Conservation (phyloP, 1,140 invertebrate genomes). For the Anagrus nilaparvatae region DNA sequence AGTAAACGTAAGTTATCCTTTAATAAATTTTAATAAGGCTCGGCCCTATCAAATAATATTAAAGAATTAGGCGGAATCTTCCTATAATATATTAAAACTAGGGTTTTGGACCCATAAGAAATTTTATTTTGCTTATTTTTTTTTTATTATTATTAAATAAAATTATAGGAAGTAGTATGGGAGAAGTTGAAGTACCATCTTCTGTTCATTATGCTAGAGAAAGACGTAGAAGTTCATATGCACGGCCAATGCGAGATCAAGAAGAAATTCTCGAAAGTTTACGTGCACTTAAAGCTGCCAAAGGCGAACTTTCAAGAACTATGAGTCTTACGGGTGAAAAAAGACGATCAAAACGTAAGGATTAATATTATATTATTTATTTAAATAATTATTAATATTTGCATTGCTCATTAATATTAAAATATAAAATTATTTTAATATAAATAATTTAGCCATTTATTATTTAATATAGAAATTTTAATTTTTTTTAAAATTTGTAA, state of each 20-base stretch:
- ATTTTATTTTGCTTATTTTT: too few species aligned
- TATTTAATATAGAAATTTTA: too few species aligned
- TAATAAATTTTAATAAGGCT: neutral
- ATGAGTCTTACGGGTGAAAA: slow-evolving; percentile 58
- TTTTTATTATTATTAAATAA: neutral
- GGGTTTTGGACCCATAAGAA: too few species aligned
- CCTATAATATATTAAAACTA: too few species aligned
- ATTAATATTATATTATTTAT: slow-evolving; percentile 10
- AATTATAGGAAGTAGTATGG: slow-evolving; percentile 36
- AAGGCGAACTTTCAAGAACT: slow-evolving; percentile 66
- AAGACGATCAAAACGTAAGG: slow-evolving; percentile 55
- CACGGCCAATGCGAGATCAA: slow-evolving; percentile 58
- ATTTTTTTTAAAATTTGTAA: too few species aligned
- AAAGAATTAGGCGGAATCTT: too few species aligned
- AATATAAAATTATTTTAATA: too few species aligned
- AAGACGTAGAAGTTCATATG: slow-evolving; percentile 65
- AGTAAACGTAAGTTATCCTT: slow-evolving; percentile 40
- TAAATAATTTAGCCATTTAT: too few species aligned
- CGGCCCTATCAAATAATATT: too few species aligned
- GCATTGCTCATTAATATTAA: too few species aligned
- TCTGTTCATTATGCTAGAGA: slow-evolving; percentile 52
- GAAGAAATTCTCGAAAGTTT: slow-evolving; percentile 58
- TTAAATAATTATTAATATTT: slow-evolving; percentile 15
- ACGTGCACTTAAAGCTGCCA: slow-evolving; percentile 64
- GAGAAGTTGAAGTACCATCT: slow-evolving; percentile 43